These are phyloP conservation scores for Drosophila dunni DNA, from an alignment of 1,140 invertebrate genomes.

Conservation along the genomic window DNA sequence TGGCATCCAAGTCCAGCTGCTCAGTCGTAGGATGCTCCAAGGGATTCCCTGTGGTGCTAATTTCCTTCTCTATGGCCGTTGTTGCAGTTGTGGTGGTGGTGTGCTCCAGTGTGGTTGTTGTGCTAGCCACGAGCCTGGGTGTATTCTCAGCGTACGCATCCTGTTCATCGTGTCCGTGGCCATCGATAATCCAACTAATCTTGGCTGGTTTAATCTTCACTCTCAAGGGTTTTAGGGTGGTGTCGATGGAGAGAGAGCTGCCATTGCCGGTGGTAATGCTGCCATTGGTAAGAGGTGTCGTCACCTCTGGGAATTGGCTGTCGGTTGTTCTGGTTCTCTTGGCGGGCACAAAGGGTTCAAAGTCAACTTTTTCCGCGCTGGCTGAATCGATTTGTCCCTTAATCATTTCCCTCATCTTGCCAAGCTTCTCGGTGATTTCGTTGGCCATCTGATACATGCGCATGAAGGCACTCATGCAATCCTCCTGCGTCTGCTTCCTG, in stretches of 20 bases:
- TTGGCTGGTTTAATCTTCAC: conserved; percentile 66
- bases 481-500: conserved; percentile 69
- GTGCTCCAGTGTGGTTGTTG: conserved; percentile 4
- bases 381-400: conserved; percentile 50
- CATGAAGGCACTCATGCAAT: conserved; percentile 75
- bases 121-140: conserved; percentile 26
- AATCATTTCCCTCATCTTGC: conserved; percentile 78
- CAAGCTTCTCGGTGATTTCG: conserved; percentile 76
- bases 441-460: conserved; percentile 76
- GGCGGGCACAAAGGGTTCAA: conserved; percentile 6
- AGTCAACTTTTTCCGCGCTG: conserved; percentile 38
- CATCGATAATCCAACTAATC: conserved; percentile 78
- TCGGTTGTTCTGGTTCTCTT: conserved; percentile 17
- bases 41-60: not conserved
- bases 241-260: conserved; percentile 39
- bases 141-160: conserved; percentile 57
- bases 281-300: conserved; percentile 14
- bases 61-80: not conserved
- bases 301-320: not conserved
- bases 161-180: conserved; percentile 61
- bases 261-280: not conserved
- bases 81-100: not conserved
- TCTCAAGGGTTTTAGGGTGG: conserved; percentile 46
- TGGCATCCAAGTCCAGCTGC: conserved; percentile 15
- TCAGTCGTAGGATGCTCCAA: not conserved